Evolutionary conservation across 2,888 invertebrate genomes (phyloP).

Genomic region (Poecilobothrus nobilitatus): DNA sequence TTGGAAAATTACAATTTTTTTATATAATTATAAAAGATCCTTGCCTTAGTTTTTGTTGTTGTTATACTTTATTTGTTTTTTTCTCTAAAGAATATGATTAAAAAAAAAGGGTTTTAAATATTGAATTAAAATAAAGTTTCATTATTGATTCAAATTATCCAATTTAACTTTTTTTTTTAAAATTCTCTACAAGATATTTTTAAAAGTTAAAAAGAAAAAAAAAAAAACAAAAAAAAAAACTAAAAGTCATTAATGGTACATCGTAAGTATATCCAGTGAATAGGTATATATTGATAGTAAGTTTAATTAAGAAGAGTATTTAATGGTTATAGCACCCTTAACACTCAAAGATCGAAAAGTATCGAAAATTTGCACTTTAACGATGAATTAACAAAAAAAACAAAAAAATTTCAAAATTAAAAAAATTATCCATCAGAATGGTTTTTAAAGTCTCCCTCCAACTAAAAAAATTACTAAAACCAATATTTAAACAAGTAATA

Average conservation of each 20-base stretch:
- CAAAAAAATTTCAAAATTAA: not conserved
- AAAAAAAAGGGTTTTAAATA: slow-evolving; percentile 1
- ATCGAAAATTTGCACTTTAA: slow-evolving; percentile 1
- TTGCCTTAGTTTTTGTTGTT: too few relatives aligned
- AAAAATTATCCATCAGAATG: not conserved
- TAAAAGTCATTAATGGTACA: slow-evolving; percentile 1
- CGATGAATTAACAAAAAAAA: not conserved
- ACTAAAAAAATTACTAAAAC: too few relatives aligned
- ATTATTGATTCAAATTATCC: slow-evolving; percentile 4
- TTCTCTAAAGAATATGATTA: not conserved
- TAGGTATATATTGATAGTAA: too few relatives aligned
- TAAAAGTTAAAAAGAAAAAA: not conserved
- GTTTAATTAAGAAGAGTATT: too few relatives aligned
- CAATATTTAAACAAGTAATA: too few relatives aligned
- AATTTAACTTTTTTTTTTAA: not conserved
- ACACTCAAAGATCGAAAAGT: not conserved
- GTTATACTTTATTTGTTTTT: too few relatives aligned
- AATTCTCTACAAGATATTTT: not conserved
- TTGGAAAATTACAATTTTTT: too few relatives aligned
- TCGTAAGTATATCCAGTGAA: not conserved
- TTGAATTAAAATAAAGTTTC: not conserved
- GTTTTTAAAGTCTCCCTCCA: too few relatives aligned
- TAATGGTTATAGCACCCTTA: too few relatives aligned
- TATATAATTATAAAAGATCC: too few relatives aligned
- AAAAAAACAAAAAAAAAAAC: not conserved